Evolutionary conservation across 37 sponge, comb jelly and placozoan species (phyloP), one percentile per base, ranked within the genome.

Genomic region (Beroe ovata): DNA sequence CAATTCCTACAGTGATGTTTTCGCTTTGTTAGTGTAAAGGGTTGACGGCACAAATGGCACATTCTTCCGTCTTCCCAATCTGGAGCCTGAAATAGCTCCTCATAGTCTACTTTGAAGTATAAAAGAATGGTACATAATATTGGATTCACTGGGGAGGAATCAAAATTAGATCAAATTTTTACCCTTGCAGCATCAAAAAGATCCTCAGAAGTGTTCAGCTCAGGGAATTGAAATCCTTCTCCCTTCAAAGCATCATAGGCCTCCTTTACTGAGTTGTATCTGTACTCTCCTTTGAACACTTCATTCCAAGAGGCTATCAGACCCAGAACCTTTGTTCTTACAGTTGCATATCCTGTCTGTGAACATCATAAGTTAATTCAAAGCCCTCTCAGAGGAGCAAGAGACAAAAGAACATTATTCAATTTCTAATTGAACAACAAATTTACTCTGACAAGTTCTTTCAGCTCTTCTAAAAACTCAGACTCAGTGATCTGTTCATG

Each of bases 1-100:
- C 99, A 99, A 93, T 99, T 99, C 11, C 99, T 91, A 69, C 99
- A 99, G 91, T 99, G 99, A 88, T 99, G 99, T 94, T 95, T 91
- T 20, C 91, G 89, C 28, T 60, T 88, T 32, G 60, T 81, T 11
- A 89, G 20, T 21, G 62, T 60, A 62, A 91, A 91, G 62, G 63
- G 60, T 18, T 40, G 47, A 1, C 89, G 39, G 25, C 91, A 91
- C 61, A 91, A 28, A 35, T 91, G 91, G 38, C 91, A 91, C 59
- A 60, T 38, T 28, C 59, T 62, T 20, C 84, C 91, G 28, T 89
- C 89, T 22, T 60, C 89, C 91, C 91, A 91, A 1, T 91, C 91
- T 47, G 91, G 91, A n/a, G 91, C 89, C 91, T 91, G 71, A n/a
- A 0, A 40, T 0, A 2, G 69, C 34, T 26, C 11, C 54, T n/a